phyloP scores from a whole-genome alignment of 2,888 invertebrate genomes.

The Agrotis exclamationis region DNA sequence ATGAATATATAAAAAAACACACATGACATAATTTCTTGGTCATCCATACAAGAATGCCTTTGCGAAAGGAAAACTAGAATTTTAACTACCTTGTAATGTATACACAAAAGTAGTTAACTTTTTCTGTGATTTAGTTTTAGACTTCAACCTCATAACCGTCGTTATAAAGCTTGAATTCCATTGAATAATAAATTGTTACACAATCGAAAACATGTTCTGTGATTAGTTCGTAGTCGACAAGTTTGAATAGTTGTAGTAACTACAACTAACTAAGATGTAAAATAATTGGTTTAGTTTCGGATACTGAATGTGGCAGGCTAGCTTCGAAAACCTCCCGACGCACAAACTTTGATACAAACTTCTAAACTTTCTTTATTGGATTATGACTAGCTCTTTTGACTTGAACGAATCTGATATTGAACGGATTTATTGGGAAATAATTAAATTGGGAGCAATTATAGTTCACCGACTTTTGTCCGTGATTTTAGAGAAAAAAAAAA shows the following conservation, averaged over 20 bases:
- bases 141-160: too few species aligned
- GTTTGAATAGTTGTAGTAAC: conserved; percentile 15
- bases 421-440: background rate
- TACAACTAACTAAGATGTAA: background rate
- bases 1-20: too few species aligned
- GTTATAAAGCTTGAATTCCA: too few species aligned
- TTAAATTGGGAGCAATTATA: background rate
- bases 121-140: too few species aligned
- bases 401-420: background rate
- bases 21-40: too few species aligned
- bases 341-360: conserved; percentile 18
- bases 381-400: conserved; percentile 3
- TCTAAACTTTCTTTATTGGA: conserved; percentile 3
- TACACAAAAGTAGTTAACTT: too few species aligned
- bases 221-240: conserved; percentile 22
- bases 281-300: conserved; percentile 38
- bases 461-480: background rate
- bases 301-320: conserved; percentile 27
- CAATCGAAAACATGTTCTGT: background rate
- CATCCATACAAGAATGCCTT: too few species aligned
- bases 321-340: conserved; percentile 7
- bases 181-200: background rate
- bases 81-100: too few species aligned
- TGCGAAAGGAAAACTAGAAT: too few species aligned
- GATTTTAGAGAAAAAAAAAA: too few species aligned